phyloP scores from a whole-genome alignment of 2,797 vertebrate species.

The Coilia nasus region DNA sequence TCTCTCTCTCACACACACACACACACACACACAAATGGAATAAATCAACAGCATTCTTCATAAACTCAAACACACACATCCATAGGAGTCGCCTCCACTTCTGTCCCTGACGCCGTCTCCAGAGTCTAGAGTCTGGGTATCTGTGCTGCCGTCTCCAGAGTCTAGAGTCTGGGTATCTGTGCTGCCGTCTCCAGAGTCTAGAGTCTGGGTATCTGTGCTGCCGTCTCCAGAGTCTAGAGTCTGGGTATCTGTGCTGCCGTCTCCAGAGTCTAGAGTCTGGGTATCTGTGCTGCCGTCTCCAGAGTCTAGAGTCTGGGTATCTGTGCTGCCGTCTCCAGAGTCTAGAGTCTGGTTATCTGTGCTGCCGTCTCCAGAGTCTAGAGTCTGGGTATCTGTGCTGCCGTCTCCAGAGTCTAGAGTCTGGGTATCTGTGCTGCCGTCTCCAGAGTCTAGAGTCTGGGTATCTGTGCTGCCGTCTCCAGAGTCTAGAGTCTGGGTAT shows the following conservation, averaged over 20 bases:
- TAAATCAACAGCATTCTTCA: no score
- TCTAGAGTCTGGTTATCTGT: background rate
- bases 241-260: background rate
- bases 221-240: background rate
- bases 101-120: no score
- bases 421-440: background rate
- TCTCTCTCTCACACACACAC: conserved; percentile 6
- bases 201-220: background rate
- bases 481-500: background rate
- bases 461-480: background rate
- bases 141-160: background rate
- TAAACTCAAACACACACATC: no score
- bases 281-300: background rate
- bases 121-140: background rate
- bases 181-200: background rate
- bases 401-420: background rate
- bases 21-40: conserved; percentile 11
- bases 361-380: background rate
- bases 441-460: background rate
- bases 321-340: background rate
- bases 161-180: background rate
- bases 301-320: background rate
- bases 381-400: background rate
- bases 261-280: background rate
- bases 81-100: no score